Conservation (phyloP, 2,797 vertebrate species). For the Anolis apletophallus region DNA sequence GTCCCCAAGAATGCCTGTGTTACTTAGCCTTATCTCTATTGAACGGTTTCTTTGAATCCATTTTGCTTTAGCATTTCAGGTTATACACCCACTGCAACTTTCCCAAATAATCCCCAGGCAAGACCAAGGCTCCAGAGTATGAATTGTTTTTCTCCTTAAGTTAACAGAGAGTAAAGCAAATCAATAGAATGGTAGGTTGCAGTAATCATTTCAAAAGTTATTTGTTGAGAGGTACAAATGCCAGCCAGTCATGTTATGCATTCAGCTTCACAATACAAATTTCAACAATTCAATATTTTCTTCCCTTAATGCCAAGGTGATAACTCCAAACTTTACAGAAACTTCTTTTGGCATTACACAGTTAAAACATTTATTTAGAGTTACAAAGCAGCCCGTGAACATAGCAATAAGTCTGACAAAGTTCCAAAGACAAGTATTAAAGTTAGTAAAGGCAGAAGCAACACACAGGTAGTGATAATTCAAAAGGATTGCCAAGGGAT, state of each 20-base stretch:
- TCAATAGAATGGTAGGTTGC: neutral
- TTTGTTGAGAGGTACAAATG: neutral
- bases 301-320: neutral
- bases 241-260: constrained; percentile 7
- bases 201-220: constrained; percentile 24
- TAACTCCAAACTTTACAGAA: neutral
- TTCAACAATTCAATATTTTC: neutral
- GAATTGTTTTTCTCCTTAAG: constrained; percentile 32
- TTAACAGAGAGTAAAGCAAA: constrained; percentile 24
- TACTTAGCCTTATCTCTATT: constrained; percentile 10
- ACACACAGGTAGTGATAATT: neutral
- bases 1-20: neutral
- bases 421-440: neutral
- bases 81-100: neutral
- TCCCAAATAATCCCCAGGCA: neutral
- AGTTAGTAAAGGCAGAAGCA: neutral
- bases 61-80: constrained; percentile 11
- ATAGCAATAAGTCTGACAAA: neutral
- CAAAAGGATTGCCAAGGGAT: neutral
- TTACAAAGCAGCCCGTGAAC: neutral
- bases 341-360: neutral
- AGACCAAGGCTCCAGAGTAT: neutral
- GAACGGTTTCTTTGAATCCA: constrained; percentile 7
- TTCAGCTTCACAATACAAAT: neutral
- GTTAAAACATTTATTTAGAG: neutral